These are phyloP conservation scores for Lepidurus apus DNA, from an alignment of 1,140 invertebrate genomes.

Conservation along the genomic window DNA sequence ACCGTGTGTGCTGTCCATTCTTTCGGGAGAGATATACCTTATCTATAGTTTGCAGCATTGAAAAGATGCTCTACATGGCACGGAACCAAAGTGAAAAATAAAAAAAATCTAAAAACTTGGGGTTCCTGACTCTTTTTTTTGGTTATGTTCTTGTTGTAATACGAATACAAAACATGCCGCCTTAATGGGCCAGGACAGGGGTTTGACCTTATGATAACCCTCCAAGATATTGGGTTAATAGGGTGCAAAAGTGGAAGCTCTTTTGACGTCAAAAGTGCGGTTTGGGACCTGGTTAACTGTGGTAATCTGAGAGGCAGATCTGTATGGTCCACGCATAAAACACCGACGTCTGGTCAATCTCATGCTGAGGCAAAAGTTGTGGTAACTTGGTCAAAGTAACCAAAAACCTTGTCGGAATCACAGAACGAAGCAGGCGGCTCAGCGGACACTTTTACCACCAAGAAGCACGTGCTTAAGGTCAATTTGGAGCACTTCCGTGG, in stretches of 20 bases:
- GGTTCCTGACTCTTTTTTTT: background rate
- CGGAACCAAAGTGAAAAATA: background rate
- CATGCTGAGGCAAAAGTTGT: background rate
- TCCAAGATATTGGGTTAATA: background rate
- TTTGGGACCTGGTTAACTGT: background rate
- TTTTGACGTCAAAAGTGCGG: background rate
- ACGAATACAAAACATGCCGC: background rate
- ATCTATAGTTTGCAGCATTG: no score
- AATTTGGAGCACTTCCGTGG: background rate
- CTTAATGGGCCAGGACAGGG: background rate
- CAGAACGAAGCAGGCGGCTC: background rate
- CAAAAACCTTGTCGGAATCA: background rate
- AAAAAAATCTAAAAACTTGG: background rate
- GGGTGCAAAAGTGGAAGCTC: slow-evolving; percentile 2
- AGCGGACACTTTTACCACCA: background rate
- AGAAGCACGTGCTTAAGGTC: background rate
- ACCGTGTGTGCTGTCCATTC: no score
- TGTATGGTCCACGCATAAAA: background rate
- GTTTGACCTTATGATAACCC: background rate
- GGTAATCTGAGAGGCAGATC: background rate
- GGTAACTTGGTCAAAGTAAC: background rate
- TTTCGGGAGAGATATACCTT: no score
- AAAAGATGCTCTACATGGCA: no score
- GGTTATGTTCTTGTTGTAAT: background rate
- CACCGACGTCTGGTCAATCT: background rate